phyloP scores from a whole-genome alignment of 2,888 invertebrate genomes.

The Drosophila kanekoi region DNA sequence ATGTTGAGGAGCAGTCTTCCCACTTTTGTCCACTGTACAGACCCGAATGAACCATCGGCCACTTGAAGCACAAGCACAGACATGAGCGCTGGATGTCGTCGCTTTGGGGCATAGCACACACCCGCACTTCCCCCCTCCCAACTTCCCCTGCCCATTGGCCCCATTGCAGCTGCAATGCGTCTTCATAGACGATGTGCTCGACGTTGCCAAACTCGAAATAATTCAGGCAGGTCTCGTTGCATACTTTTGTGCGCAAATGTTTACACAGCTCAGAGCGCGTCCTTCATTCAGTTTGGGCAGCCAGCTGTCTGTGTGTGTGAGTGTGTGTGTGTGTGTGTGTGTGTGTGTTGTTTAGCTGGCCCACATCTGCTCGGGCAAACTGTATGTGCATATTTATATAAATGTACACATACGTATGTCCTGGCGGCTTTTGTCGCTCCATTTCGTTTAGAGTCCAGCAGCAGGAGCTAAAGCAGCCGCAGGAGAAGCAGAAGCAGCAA shows the following conservation, averaged over 20 bases:
- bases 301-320: conserved; percentile 34
- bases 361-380: conserved; percentile 46
- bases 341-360: conserved; percentile 42
- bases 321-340: conserved; percentile 5
- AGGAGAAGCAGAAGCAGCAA: conserved; percentile 2
- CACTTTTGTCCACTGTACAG: background rate
- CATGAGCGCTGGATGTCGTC: conserved; percentile 35
- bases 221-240: conserved; percentile 75
- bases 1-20: background rate
- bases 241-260: conserved; percentile 80
- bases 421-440: conserved; percentile 15
- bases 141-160: background rate
- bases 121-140: background rate
- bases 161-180: conserved; percentile 42
- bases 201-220: conserved; percentile 65
- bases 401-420: conserved; percentile 29
- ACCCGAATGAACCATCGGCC: conserved; percentile 34
- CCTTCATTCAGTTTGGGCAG: conserved; percentile 54
- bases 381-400: conserved; percentile 34
- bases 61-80: conserved; percentile 43
- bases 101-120: conserved; percentile 33
- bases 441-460: conserved; percentile 12
- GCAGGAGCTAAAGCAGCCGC: conserved; percentile 4
- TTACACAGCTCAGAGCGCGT: conserved; percentile 64
- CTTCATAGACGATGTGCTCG: conserved; percentile 32